A percentile compares a stretch with the other conserved stretches of the same genome.
Evolutionary conservation across 35 echinoderm and acorn worm species (phyloP).

Genomic region (Acanthaster planci): DNA sequence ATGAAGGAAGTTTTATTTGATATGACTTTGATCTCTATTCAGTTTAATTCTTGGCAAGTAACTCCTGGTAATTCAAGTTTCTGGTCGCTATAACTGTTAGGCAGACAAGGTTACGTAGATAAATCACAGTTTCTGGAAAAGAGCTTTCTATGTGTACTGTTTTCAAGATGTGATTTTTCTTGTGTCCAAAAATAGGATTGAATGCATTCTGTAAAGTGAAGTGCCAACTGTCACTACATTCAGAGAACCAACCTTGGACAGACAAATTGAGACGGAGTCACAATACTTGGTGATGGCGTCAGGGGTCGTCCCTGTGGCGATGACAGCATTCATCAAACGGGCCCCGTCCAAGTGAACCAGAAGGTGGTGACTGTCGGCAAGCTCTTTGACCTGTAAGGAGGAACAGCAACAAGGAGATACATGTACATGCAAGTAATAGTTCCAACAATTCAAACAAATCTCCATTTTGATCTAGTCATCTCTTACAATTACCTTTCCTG

Average conservation of each 20-base stretch:
- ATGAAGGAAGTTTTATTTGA: too few species aligned
- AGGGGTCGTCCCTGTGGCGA: conserved; percentile 63
- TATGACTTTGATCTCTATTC: too few species aligned
- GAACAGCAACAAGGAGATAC: too few species aligned
- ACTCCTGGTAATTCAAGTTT: too few species aligned
- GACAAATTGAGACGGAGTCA: conserved; percentile 89
- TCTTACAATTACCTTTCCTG: too few species aligned
- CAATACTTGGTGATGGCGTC: conserved; percentile 66
- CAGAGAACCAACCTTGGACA: conserved; percentile 76
- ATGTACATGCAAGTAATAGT: too few species aligned
- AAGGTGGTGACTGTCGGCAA: conserved; percentile 74
- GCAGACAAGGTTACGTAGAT: not conserved
- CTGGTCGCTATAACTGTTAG: too few species aligned
- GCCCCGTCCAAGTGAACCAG: conserved; percentile 89
- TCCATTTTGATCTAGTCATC: too few species aligned
- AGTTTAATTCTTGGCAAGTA: too few species aligned
- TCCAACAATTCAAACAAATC: too few species aligned
- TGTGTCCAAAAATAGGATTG: not conserved
- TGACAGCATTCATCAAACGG: conserved; percentile 77
- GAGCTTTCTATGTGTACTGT: not conserved
- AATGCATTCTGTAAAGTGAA: not conserved
- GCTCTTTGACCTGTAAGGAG: conserved; percentile 62
- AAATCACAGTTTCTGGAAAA: not conserved
- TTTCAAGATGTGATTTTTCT: not conserved
- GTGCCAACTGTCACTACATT: not conserved